Base-by-base conservation (phyloP, 1,140 invertebrate genomes). In the Helicorthomorpha holstii region DNA sequence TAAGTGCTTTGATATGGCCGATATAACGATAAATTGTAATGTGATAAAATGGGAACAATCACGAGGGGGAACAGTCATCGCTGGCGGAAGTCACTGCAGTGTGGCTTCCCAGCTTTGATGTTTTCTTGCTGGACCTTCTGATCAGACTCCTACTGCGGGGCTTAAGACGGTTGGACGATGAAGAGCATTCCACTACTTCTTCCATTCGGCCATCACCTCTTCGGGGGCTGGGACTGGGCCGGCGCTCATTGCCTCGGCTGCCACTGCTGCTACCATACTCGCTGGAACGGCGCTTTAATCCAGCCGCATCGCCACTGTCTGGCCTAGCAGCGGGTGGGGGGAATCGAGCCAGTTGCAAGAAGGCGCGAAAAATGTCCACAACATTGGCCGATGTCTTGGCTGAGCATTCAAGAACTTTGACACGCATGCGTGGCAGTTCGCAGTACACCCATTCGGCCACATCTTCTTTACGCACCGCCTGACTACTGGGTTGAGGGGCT, bases 401-500 rank as follows among this genome's bases (percentile, higher is more conserved):
- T 1, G 83, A 86, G 59, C 83, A 86, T 63, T 87, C 83, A 58
- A 86, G 72, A 16, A 85, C 75, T 64, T 83, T 82, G 41, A 77
- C 79, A 59, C 81, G 80, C 65, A 59, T 53, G 34, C 57, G 56
- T 0, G 82, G 82, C 52, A 85, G 65, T 62, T 83, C 77, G 59
- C 80, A 82, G 60, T 76, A 82, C 1, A 85, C 69, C 83, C 82
- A 85, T 59, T 85, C 82, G 48, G 78, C 79, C 1, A 83, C 82
- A 59, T 85, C 82, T 62, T 85, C 82, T 45, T 60, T 60, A 4
- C 42, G 25, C 7, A 62, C 59, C 29, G 16, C 29, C 29, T 34
- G 29, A 16, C 7, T 16, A 34, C 29, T 34, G 56, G 78, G 73
- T 27, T 72, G 72, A 51, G 69, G 62, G 12, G 77, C 76, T 27